Evolutionary conservation across 2,888 invertebrate species (phyloP).

Genomic region (Chymomyza amoena): DNA sequence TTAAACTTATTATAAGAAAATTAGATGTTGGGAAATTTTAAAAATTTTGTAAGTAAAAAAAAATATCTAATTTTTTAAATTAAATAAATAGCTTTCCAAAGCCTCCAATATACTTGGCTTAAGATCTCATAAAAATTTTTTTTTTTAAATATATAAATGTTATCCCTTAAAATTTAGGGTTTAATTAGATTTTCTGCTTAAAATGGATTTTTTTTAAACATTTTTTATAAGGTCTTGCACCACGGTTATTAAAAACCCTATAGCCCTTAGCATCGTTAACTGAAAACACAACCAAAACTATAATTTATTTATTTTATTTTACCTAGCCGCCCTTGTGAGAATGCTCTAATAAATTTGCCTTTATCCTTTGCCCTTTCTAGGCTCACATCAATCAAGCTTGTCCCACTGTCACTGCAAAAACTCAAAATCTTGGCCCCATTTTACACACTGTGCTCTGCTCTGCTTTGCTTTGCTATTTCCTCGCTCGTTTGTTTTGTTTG

Average conservation of each 20-base stretch:
- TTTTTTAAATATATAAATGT: no score
- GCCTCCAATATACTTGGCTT: no score
- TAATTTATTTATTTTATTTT: neutral
- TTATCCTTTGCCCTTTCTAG: neutral
- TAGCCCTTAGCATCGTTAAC: neutral
- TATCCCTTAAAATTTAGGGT: no score
- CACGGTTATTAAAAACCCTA: neutral
- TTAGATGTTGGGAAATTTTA: no score
- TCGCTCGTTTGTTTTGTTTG: neutral
- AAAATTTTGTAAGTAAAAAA: no score
- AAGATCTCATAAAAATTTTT: no score
- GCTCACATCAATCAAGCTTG: neutral
- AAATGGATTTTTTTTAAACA: no score
- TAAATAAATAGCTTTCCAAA: no score
- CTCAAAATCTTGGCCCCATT: neutral
- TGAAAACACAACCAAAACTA: no score
- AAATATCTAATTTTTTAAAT: no score
- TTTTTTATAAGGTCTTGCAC: neutral
- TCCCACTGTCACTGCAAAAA: neutral
- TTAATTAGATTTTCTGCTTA: no score
- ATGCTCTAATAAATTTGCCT: neutral
- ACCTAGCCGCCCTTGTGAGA: neutral
- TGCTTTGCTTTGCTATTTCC: neutral
- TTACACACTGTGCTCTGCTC: conserved; percentile 1
- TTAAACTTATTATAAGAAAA: no score